Evolutionary conservation across 2,888 invertebrate species (phyloP).

Genomic region (Marasmarcha lunaedactyla): DNA sequence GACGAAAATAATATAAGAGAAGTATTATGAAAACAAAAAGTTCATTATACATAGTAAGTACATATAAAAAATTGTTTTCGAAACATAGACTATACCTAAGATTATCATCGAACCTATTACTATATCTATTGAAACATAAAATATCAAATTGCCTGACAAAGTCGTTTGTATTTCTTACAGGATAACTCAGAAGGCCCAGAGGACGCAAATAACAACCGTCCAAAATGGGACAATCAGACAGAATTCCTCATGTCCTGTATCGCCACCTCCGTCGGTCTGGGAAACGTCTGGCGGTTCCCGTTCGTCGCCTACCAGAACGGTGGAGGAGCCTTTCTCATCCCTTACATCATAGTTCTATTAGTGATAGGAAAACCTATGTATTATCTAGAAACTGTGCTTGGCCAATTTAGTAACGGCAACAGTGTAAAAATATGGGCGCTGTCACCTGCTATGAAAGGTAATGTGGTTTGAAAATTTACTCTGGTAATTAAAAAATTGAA

Average conservation of each 20-base stretch:
- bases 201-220: constrained; percentile 26
- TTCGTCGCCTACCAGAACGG: constrained; percentile 77
- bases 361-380: constrained; percentile 85
- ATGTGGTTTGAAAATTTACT: neutral
- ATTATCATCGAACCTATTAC: too few relatives aligned
- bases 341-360: constrained; percentile 77
- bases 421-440: constrained; percentile 78
- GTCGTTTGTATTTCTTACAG: too few relatives aligned
- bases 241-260: constrained; percentile 83
- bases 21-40: too few relatives aligned
- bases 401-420: constrained; percentile 86
- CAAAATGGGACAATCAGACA: constrained; percentile 74
- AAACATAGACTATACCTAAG: too few relatives aligned
- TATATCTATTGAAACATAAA: too few relatives aligned
- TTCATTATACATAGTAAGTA: too few relatives aligned
- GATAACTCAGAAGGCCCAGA: constrained; percentile 5
- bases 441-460: constrained; percentile 83
- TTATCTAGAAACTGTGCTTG: constrained; percentile 84
- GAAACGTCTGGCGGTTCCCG: constrained; percentile 77
- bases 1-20: too few relatives aligned
- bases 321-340: constrained; percentile 80
- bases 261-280: constrained; percentile 78
- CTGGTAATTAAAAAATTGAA: constrained; percentile 2
- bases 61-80: too few relatives aligned
- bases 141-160: too few relatives aligned